phyloP scores from a whole-genome alignment of 2,113 vertebrate species.

The Macrotus californicus region DNA sequence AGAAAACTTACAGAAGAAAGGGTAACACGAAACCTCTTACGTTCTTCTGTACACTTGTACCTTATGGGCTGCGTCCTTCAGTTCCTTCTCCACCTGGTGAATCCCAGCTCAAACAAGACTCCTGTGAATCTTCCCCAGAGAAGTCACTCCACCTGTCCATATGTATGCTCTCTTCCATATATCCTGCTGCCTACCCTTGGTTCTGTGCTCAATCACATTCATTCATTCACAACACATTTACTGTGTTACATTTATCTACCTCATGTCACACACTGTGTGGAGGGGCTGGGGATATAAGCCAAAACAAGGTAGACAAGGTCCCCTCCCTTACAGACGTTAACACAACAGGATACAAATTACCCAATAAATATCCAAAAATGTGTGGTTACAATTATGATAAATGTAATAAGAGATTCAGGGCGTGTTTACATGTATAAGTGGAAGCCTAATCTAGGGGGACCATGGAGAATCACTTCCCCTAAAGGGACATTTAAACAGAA shows the following conservation, averaged over 20 bases:
- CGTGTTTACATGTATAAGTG: background rate
- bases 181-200: background rate
- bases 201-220: background rate
- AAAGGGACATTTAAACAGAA: slow-evolving; percentile 15
- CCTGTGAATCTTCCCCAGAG: background rate
- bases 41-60: background rate
- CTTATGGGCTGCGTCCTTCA: background rate
- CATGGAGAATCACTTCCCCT: background rate
- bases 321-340: background rate
- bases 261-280: background rate
- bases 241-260: background rate
- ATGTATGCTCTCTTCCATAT: background rate
- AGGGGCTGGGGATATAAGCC: background rate
- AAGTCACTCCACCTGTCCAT: background rate
- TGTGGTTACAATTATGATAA: slow-evolving; percentile 25
- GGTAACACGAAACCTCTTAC: background rate
- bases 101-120: background rate
- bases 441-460: background rate
- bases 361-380: background rate
- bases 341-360: background rate
- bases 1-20: background rate
- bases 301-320: slow-evolving; percentile 4
- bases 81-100: background rate
- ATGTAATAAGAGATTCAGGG: slow-evolving; percentile 21
- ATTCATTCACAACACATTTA: background rate